Evolutionary conservation across 2,888 invertebrate species (phyloP).

Genomic region (Latrodectus elegans): DNA sequence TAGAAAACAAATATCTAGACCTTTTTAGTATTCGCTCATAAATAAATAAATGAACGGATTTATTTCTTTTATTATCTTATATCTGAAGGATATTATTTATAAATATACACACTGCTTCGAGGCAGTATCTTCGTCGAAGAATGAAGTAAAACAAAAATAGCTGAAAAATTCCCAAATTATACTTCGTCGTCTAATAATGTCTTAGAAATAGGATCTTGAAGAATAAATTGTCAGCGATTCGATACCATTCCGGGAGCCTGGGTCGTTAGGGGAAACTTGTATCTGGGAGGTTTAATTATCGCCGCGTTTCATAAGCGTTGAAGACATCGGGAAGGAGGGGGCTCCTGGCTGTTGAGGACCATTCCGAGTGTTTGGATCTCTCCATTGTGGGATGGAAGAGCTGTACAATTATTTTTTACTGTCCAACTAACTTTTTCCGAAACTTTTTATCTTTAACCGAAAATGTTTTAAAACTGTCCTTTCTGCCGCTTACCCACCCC

Average conservation of each 20-base stretch:
- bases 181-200: neutral
- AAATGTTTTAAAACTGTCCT: constrained; percentile 55
- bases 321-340: constrained; percentile 50
- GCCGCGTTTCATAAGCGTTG: constrained; percentile 42
- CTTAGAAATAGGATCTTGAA: constrained; percentile 39
- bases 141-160: neutral
- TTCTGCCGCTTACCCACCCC: constrained; percentile 7
- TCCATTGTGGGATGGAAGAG: constrained; percentile 57
- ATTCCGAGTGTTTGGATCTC: neutral
- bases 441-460: constrained; percentile 63
- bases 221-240: constrained; percentile 23
- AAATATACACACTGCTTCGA: no score
- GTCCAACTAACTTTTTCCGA: constrained; percentile 67
- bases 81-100: no score
- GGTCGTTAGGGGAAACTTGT: constrained; percentile 45
- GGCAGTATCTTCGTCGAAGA: neutral
- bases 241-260: constrained; percentile 27
- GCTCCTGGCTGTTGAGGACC: constrained; percentile 47
- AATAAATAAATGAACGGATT: no score
- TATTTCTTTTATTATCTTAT: no score
- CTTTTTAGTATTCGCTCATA: no score
- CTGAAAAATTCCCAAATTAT: no score
- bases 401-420: constrained; percentile 67
- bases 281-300: constrained; percentile 55
- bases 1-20: no score